Percentiles rank a stretch among this genome's conserved stretches.
Conservation (phyloP, 2,797 vertebrate species). For the Schizopygopsis pylzovi region DNA sequence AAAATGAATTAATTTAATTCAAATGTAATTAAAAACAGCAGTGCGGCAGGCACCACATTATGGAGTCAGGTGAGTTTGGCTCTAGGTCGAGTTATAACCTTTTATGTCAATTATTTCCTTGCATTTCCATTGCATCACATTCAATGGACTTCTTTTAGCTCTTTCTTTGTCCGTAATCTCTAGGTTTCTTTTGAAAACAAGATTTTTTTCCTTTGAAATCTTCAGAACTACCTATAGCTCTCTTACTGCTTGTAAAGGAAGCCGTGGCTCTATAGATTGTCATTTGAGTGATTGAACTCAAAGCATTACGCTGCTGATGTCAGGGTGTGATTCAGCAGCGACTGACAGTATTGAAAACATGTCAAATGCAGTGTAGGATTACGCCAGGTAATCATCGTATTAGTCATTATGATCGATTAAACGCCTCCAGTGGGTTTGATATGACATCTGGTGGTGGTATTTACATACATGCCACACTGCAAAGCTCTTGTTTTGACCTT, state of each 20-base stretch:
- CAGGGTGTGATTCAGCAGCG: background rate
- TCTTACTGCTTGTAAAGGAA: background rate
- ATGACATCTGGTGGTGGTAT: slow-evolving; percentile 16
- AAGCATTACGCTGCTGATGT: background rate
- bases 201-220: background rate
- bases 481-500: background rate
- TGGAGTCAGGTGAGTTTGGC: background rate
- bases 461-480: background rate
- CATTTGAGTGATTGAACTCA: slow-evolving; percentile 5
- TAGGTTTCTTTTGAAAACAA: background rate
- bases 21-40: background rate
- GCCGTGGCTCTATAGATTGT: background rate
- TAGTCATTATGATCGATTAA: slow-evolving; percentile 47
- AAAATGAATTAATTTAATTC: background rate
- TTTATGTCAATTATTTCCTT: slow-evolving; percentile 15
- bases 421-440: slow-evolving; percentile 29
- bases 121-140: slow-evolving; percentile 20
- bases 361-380: slow-evolving; percentile 35
- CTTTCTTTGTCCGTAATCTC: background rate
- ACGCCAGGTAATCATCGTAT: slow-evolving; percentile 39
- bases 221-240: background rate
- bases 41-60: background rate
- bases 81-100: background rate
- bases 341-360: slow-evolving; percentile 42
- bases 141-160: background rate